Evolutionary conservation across 2,888 invertebrate genomes (phyloP).

Genomic region (Carabus problematicus): DNA sequence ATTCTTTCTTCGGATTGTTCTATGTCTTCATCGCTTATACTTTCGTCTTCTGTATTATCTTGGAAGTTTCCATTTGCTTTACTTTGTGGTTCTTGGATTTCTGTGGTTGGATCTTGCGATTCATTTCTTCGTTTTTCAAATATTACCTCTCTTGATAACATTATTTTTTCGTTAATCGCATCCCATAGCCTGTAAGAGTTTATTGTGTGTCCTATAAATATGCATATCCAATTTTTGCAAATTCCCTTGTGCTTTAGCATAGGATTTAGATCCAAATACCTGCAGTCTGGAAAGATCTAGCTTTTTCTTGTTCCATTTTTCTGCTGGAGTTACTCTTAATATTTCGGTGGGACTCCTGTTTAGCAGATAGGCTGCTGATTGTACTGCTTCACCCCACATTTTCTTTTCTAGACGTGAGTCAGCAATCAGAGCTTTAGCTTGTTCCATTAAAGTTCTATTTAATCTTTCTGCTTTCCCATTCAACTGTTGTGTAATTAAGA

Average conservation of each 20-base stretch:
- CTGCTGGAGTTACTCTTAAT: constrained; percentile 45
- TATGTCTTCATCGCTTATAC: too few species aligned
- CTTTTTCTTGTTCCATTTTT: constrained; percentile 46
- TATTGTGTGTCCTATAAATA: constrained; percentile 46
- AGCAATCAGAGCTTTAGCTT: constrained; percentile 45
- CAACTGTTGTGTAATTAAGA: constrained; percentile 44
- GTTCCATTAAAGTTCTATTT: constrained; percentile 46
- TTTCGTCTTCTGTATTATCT: too few species aligned
- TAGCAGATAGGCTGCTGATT: constrained; percentile 43
- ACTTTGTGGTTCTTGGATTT: too few species aligned
- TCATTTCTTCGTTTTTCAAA: too few species aligned
- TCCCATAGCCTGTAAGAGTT: constrained; percentile 25
- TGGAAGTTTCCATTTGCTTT: too few species aligned
- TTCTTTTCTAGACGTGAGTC: constrained; percentile 45
- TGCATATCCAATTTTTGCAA: constrained; percentile 46
- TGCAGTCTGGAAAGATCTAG: constrained; percentile 46
- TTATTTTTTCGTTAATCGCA: constrained; percentile 9
- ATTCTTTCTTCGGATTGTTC: too few species aligned
- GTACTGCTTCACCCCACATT: constrained; percentile 47
- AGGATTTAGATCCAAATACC: constrained; percentile 46
- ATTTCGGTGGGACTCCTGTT: constrained; percentile 45
- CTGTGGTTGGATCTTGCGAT: too few species aligned
- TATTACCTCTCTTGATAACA: too few species aligned
- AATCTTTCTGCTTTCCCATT: constrained; percentile 47
- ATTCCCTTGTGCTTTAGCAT: constrained; percentile 42